A percentile compares a stretch with the other conserved stretches of the same genome.
Evolutionary conservation across 2,888 invertebrate species (phyloP).

Genomic region (Standfussiana lucernea): DNA sequence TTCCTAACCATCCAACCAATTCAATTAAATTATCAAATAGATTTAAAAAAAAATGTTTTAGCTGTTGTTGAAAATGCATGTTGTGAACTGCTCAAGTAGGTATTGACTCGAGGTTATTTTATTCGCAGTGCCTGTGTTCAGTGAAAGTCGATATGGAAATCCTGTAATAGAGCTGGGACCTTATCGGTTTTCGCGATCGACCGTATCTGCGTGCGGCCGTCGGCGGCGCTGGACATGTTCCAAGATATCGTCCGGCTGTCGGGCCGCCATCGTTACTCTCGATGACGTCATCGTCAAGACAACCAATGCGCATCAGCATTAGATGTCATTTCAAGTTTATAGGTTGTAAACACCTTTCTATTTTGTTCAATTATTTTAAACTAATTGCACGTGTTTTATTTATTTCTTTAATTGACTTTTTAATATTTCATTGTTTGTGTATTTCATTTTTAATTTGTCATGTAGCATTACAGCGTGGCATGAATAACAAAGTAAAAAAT

Average conservation of each 20-base stretch:
- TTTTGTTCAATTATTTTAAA: conserved; percentile 16
- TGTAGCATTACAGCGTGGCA: background rate
- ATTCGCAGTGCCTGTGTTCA: conserved; percentile 64
- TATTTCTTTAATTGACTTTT: background rate
- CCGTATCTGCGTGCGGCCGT: background rate
- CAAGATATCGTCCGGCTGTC: no score
- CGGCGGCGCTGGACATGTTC: conserved; percentile 72
- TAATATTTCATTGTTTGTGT: background rate
- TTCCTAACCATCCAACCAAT: background rate
- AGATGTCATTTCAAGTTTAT: no score
- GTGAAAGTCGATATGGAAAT: conserved; percentile 69
- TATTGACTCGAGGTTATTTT: conserved; percentile 3
- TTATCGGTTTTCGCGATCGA: conserved; percentile 72
- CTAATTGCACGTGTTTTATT: background rate
- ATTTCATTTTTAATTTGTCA: background rate
- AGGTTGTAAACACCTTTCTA: no score
- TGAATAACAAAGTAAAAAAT: no score
- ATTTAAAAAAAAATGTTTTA: background rate
- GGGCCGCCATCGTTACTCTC: no score
- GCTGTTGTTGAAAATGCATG: background rate
- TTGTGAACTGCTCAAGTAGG: background rate
- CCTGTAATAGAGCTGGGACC: conserved; percentile 71
- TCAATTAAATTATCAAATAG: background rate
- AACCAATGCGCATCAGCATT: no score
- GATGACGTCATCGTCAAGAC: no score